Base-by-base conservation (phyloP, 2,888 invertebrate genomes). In the Drosophila koepferae region DNA sequence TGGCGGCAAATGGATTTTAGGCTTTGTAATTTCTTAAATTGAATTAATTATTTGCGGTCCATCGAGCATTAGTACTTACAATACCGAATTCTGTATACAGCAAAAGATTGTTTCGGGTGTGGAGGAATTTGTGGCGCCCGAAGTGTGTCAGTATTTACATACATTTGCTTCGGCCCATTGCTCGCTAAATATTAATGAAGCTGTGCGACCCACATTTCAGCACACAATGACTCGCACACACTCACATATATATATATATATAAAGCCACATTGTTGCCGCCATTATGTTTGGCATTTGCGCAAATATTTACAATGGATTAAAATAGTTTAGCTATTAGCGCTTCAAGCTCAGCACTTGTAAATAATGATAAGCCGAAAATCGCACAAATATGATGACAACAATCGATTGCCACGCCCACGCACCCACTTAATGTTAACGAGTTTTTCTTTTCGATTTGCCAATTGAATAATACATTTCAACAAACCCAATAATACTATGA, bases 281-380 rank as follows among this genome's bases (percentile, higher is more conserved):
- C 59, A 74, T 70, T 72, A 70, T 68, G 74, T 78, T 70, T 65
- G 65, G 67, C 63, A 63, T 69, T 60, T 68, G 61, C 14, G 64
- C 55, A 66, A 81, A 81, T 82, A 82, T 85, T 82, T 88, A 74
- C 80, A 63, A 71, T 90, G 72, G 74, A 79, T 88, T 82, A 66
- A 73, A 74, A 77, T 74, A 82, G 74, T 68, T 82, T 74, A 74
- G 86, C 81, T 74, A 80, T 87, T 81, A 89, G 76, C 74, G 69
- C 66, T 80, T 54, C 12, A 36, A 59, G 68, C 70, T 74, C 62
- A 60, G 62, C 51, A 61, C 69, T 79, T 81, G 90, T 77, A 79
- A 90, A 89, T 86, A 89, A 86, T 72, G 77, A 77, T 83, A 90
- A 82, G 81, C 81, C 76, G 70, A 77, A 79, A 90, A 86, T 86